Conservation (phyloP, 2,113 vertebrate genomes). For the Cyprinodon brontotheroides region DNA sequence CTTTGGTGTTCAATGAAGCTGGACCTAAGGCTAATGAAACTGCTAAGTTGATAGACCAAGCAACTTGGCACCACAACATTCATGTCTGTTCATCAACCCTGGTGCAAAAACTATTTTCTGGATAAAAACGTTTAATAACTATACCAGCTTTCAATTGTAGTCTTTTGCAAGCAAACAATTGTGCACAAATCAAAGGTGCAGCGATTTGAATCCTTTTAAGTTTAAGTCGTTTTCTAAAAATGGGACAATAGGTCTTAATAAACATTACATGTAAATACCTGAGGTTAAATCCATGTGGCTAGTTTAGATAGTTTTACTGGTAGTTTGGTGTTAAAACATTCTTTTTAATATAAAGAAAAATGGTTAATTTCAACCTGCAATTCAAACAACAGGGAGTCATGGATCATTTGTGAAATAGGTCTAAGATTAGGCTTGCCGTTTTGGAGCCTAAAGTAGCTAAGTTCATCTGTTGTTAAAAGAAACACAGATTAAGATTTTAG, state of each 20-base stretch:
- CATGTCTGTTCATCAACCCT: no score
- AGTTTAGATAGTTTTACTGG: no score
- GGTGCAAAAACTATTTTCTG: no score
- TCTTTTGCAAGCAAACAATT: background rate
- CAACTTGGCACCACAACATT: no score
- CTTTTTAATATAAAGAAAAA: background rate
- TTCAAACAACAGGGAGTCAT: slow-evolving; percentile 41
- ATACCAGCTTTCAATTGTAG: background rate
- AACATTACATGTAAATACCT: no score
- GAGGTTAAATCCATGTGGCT: no score
- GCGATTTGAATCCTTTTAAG: background rate
- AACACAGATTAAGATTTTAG: background rate
- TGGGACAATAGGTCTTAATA: no score
- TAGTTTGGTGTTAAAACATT: no score
- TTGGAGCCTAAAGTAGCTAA: background rate
- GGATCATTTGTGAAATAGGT: slow-evolving; percentile 7
- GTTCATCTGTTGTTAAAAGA: background rate
- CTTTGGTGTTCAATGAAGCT: no score
- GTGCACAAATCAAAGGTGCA: background rate
- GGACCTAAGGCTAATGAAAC: no score
- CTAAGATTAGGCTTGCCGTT: background rate
- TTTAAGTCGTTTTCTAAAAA: no score
- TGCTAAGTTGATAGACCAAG: no score
- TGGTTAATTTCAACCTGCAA: slow-evolving; percentile 16
- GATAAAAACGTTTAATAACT: background rate